Percentiles rank a stretch among this genome's conserved stretches.
These are phyloP conservation scores for Diadumene lineata DNA, from an alignment of 92 coral and sea anemone species.

Conservation along the genomic window DNA sequence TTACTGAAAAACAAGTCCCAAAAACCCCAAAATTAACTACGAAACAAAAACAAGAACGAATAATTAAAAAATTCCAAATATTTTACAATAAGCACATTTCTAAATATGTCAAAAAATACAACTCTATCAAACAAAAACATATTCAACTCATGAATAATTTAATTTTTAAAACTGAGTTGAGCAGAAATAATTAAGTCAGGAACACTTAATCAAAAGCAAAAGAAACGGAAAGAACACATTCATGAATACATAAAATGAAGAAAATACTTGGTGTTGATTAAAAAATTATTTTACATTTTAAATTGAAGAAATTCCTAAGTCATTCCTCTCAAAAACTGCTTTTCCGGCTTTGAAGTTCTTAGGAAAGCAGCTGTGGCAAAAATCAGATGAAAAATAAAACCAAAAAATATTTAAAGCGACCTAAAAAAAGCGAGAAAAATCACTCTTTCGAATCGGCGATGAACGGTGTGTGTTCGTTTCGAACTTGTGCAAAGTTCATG, in stretches of 20 bases:
- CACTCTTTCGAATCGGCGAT: neutral
- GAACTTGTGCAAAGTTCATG: slow-evolving; percentile 18
- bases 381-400: neutral
- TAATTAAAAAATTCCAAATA: neutral
- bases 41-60: neutral
- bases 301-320: neutral
- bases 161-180: slow-evolving; percentile 4
- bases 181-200: neutral
- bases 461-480: neutral
- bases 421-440: neutral
- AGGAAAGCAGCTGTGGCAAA: neutral
- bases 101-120: neutral
- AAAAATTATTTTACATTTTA: neutral
- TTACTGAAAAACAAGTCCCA: no score
- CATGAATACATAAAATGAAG: no score
- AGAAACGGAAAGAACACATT: neutral
- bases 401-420: neutral
- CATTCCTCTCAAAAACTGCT: neutral
- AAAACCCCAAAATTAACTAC: no score
- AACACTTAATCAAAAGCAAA: neutral
- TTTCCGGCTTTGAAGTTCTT: slow-evolving; percentile 1
- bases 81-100: neutral
- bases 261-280: neutral
- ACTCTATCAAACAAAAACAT: neutral
- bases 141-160: neutral